Conservation (phyloP, 2,113 vertebrate species). For the Cebus imitator region DNA sequence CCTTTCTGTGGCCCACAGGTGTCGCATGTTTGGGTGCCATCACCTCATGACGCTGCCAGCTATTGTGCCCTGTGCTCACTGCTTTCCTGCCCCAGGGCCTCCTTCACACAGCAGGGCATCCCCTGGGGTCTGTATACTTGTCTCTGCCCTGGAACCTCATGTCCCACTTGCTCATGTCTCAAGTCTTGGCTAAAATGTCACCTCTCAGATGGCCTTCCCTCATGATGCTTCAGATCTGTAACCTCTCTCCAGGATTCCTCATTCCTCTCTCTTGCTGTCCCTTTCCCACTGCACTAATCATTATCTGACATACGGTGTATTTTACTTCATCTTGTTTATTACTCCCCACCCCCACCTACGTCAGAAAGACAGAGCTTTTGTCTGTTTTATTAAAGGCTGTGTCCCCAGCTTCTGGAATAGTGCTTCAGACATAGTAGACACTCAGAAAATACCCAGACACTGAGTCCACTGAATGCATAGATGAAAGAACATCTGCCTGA, state of each 20-base stretch:
- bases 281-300: neutral
- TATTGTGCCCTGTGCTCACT: neutral
- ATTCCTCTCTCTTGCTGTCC: neutral
- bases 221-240: neutral
- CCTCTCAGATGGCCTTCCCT: neutral
- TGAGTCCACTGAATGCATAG: neutral
- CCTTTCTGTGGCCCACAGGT: too few species aligned
- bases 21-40: accelerated
- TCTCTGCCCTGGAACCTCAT: neutral
- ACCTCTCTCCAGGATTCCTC: neutral
- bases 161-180: neutral
- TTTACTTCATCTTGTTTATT: neutral
- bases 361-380: neutral
- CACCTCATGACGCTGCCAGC: neutral
- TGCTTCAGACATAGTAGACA: neutral
- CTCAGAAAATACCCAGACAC: neutral
- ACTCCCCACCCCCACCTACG: accelerated
- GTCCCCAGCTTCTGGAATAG: neutral
- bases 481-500: neutral
- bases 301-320: neutral
- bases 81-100: neutral
- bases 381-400: neutral
- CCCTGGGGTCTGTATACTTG: neutral
- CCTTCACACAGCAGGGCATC: neutral
- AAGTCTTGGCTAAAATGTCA: neutral